Percentiles rank a stretch among this genome's conserved stretches.
Evolutionary conservation across 2,797 vertebrate genomes (phyloP).

Genomic region (Phoebastria nigripes): DNA sequence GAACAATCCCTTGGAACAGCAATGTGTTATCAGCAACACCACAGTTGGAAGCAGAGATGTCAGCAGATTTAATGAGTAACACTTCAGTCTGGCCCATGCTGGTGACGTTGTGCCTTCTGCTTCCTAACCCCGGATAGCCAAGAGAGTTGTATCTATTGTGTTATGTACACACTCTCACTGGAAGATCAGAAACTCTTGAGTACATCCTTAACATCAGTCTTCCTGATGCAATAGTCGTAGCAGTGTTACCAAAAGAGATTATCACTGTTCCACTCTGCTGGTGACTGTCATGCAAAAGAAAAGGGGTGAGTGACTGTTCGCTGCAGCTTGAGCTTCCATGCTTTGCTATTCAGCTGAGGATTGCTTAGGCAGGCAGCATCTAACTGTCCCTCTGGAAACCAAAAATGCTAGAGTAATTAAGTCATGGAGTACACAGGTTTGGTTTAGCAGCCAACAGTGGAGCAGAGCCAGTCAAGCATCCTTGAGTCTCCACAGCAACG

Average conservation of each 20-base stretch:
- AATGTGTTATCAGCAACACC: neutral
- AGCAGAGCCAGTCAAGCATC: neutral
- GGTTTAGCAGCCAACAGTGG: neutral
- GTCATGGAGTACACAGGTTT: neutral
- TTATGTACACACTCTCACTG: neutral
- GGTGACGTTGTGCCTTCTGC: neutral
- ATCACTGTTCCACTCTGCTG: neutral
- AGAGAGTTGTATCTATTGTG: neutral
- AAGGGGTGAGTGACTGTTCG: neutral
- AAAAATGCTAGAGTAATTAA: neutral
- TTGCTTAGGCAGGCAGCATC: neutral
- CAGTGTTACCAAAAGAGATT: neutral
- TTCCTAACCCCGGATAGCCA: neutral
- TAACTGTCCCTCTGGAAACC: conserved; percentile 16
- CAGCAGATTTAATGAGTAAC: neutral
- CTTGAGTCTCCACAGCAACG: neutral
- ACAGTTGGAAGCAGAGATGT: neutral
- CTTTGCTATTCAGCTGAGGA: neutral
- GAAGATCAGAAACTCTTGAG: neutral
- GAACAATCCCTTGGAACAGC: neutral
- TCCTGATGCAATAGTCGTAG: neutral
- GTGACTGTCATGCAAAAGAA: neutral
- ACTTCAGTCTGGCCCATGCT: neutral
- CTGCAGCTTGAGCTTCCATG: neutral
- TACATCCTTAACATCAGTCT: neutral